Evolutionary conservation across 2,888 invertebrate genomes (phyloP).

Genomic region (Sicus ferrugineus): DNA sequence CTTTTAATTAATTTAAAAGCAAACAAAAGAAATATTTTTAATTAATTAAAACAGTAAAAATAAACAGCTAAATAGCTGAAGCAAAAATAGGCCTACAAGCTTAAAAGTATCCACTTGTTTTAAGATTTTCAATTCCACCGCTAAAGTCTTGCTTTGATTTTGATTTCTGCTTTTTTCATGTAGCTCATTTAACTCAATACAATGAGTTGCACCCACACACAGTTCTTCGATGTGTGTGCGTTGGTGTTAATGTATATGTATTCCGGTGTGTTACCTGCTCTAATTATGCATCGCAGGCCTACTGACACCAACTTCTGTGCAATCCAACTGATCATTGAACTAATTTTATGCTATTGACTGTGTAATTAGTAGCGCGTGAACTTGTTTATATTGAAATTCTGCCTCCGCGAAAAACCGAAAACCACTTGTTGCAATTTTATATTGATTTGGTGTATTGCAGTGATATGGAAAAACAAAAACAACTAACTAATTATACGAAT

Average conservation of each 20-base stretch:
- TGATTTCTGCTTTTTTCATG: not conserved
- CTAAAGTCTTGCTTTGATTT: not conserved
- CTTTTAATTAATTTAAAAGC: too few relatives aligned
- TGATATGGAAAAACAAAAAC: not conserved
- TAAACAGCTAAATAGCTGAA: too few relatives aligned
- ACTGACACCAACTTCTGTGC: conserved; percentile 24
- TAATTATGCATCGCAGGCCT: conserved; percentile 21
- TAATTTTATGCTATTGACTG: not conserved
- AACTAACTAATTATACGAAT: not conserved
- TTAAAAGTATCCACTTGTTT: too few relatives aligned
- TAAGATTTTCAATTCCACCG: too few relatives aligned
- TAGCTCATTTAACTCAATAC: not conserved
- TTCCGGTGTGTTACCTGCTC: not conserved
- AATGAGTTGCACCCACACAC: not conserved
- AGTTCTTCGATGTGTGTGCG: not conserved
- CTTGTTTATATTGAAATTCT: too few relatives aligned
- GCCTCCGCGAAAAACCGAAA: too few relatives aligned
- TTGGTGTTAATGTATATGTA: not conserved
- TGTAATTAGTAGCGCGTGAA: not conserved
- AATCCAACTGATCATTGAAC: conserved; percentile 7
- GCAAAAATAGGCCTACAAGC: too few relatives aligned
- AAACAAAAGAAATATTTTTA: not conserved
- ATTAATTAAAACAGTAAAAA: too few relatives aligned
- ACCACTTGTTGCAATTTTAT: too few relatives aligned
- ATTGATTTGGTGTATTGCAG: not conserved